Evolutionary conservation across 1,140 invertebrate genomes (phyloP).

Genomic region (Aphidius gifuensis): DNA sequence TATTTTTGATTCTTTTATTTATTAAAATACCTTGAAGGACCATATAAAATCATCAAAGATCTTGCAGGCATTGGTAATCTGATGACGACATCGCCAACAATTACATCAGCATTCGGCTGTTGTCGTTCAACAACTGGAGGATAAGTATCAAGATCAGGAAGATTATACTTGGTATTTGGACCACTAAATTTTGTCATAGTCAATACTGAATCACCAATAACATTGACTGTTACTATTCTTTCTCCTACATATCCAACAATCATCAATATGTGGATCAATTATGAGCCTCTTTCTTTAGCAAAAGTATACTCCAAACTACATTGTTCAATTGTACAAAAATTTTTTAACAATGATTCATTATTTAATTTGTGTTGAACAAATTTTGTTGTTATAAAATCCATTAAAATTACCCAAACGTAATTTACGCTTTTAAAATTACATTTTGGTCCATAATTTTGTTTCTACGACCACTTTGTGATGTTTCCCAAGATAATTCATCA

Average conservation of each 20-base stretch:
- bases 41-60: constrained; percentile 84
- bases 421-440: constrained; percentile 97
- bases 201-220: constrained; percentile 79
- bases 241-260: constrained; percentile 99
- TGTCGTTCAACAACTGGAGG: constrained; percentile 45
- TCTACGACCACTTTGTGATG: constrained; percentile 94
- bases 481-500: constrained; percentile 81
- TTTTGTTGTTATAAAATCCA: constrained; percentile 82
- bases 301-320: constrained; percentile 96
- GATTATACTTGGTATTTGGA: constrained; percentile 64
- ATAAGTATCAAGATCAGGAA: constrained; percentile 55
- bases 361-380: constrained; percentile 80
- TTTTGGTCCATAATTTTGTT: constrained; percentile 98
- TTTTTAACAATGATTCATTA: constrained; percentile 60
- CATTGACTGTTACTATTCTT: constrained; percentile 89
- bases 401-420: constrained; percentile 74
- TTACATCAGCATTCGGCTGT: constrained; percentile 22
- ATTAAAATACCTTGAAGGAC: constrained; percentile 62
- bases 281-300: constrained; percentile 78
- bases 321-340: constrained; percentile 91
- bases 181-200: constrained; percentile 64
- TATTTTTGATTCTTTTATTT: neutral
- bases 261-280: constrained; percentile 97
- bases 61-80: constrained; percentile 80
- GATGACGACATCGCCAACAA: constrained; percentile 59